A percentile compares a stretch with the other conserved stretches of the same genome.
These are phyloP conservation scores for Ladona fulva DNA, from an alignment of 1,140 invertebrate genomes.

Conservation along the genomic window DNA sequence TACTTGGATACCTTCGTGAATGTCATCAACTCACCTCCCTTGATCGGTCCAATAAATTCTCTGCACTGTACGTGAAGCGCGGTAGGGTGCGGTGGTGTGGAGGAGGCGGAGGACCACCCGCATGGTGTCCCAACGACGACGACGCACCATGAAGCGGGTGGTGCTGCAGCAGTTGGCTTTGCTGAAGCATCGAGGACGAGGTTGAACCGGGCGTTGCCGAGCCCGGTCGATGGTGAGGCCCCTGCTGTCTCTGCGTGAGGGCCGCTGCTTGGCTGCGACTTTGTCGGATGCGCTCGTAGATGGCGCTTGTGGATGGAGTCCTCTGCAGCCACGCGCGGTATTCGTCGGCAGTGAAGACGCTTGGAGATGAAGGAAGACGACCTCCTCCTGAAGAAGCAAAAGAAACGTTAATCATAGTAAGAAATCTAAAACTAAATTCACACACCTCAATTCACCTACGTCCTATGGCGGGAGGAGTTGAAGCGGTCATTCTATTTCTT, in stretches of 20 bases:
- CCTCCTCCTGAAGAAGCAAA: conserved; percentile 33
- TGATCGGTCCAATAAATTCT: conserved; percentile 57
- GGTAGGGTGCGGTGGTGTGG: conserved; percentile 16
- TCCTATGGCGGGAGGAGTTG: no score
- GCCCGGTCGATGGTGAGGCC: not conserved
- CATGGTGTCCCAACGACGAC: not conserved
- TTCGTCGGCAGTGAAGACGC: conserved; percentile 82
- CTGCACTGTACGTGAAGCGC: conserved; percentile 77
- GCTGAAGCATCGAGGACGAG: not conserved
- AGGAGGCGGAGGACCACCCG: not conserved
- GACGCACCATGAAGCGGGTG: not conserved
- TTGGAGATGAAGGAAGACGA: conserved; percentile 53
- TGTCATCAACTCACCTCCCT: conserved; percentile 36
- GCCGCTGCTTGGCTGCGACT: conserved; percentile 45
- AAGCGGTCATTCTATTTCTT: no score
- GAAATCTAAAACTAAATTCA: no score
- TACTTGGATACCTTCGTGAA: no score
- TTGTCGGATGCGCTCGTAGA: conserved; percentile 79
- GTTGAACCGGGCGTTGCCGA: not conserved
- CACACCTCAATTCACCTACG: no score
- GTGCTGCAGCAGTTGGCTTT: not conserved
- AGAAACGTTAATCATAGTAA: no score
- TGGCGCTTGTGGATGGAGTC: conserved; percentile 82
- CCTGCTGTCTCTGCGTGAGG: conserved; percentile 49
- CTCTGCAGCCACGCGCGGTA: conserved; percentile 81